Evolutionary conservation across 1,140 invertebrate genomes (phyloP).

Genomic region (Pseudomyrmex gracilis): DNA sequence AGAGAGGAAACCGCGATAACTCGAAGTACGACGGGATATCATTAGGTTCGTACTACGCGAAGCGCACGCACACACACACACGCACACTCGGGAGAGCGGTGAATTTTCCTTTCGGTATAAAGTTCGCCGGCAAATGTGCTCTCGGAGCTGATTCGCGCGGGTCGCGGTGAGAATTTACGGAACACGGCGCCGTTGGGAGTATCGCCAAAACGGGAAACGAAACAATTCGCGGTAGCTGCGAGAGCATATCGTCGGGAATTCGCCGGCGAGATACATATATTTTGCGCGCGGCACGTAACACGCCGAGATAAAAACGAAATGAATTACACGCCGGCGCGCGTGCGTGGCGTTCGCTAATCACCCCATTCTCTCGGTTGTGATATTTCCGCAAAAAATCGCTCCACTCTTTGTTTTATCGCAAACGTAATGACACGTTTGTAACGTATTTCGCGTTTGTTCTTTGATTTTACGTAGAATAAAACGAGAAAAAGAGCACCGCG

Average conservation of each 20-base stretch:
- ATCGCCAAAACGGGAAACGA: conserved; percentile 32
- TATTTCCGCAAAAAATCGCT: neutral
- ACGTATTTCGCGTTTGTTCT: neutral
- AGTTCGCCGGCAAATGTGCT: conserved; percentile 1
- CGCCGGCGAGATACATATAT: conserved; percentile 1
- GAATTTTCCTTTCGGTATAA: conserved; percentile 36
- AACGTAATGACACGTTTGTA: too few species aligned
- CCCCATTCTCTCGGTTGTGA: neutral
- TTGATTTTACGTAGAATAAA: too few species aligned
- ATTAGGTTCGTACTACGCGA: neutral
- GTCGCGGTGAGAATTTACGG: conserved; percentile 28
- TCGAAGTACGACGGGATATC: conserved; percentile 1
- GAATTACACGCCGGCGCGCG: neutral
- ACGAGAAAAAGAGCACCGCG: too few species aligned
- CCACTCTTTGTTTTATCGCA: too few species aligned
- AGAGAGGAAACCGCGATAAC: neutral
- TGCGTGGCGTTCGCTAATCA: conserved; percentile 1
- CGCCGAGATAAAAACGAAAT: conserved; percentile 31
- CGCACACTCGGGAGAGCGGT: neutral
- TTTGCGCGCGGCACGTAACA: neutral
- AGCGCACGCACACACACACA: too few species aligned
- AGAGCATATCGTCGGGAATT: conserved; percentile 27
- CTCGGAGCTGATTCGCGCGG: conserved; percentile 5
- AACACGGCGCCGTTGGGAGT: conserved; percentile 27
- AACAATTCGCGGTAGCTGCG: conserved; percentile 25